Evolutionary conservation across 2,888 invertebrate genomes (phyloP).

Genomic region (Diarsia rubi): DNA sequence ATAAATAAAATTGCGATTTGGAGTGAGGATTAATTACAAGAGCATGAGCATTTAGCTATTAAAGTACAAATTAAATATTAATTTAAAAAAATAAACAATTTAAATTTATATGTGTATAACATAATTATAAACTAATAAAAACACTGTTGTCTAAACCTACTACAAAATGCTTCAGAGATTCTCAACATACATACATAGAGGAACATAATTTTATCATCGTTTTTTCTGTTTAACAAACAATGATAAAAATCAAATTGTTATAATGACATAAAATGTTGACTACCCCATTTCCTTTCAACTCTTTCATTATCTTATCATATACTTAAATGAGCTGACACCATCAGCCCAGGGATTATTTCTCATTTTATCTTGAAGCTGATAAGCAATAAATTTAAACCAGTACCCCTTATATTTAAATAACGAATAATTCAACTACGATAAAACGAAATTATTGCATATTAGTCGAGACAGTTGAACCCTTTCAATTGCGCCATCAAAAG

Average conservation of each 20-base stretch:
- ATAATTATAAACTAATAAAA: background rate
- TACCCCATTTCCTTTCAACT: constrained; percentile 48
- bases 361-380: constrained; percentile 59
- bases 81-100: background rate
- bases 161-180: background rate
- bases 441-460: constrained; percentile 23
- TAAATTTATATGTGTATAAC: background rate
- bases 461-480: constrained; percentile 23
- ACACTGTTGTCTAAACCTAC: background rate
- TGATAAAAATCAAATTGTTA: constrained; percentile 9
- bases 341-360: constrained; percentile 56
- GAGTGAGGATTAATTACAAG: background rate
- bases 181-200: background rate
- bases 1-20: background rate
- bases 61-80: background rate
- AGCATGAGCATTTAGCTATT: background rate
- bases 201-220: background rate
- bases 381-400: constrained; percentile 43
- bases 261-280: constrained; percentile 33
- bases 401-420: constrained; percentile 26
- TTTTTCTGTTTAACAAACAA: constrained; percentile 5
- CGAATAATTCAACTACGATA: constrained; percentile 7
- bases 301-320: constrained; percentile 62
- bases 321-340: constrained; percentile 38
- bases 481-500: constrained; percentile 29